A percentile compares a stretch with the other conserved stretches of the same genome.
Conservation (phyloP, 1,140 invertebrate species). For the Ceratina calcarata region DNA sequence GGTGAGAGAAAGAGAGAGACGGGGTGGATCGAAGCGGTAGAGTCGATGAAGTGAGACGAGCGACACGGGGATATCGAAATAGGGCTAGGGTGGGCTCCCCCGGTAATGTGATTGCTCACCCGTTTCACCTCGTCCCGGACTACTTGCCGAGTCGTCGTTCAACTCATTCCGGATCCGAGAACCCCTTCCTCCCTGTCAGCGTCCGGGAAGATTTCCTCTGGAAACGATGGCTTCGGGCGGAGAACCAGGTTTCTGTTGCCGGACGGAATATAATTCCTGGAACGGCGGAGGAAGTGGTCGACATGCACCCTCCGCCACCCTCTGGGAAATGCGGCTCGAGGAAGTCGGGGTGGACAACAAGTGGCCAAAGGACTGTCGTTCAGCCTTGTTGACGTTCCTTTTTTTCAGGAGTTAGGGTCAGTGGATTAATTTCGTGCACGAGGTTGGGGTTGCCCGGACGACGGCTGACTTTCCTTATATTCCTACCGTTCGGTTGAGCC, state of each 20-base stretch:
- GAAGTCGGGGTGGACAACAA: conserved; percentile 47
- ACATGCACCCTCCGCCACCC: conserved; percentile 34
- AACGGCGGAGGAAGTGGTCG: conserved; percentile 42
- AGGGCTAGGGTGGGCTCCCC: conserved; percentile 68
- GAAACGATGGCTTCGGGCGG: conserved; percentile 53
- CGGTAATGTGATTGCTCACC: conserved; percentile 73
- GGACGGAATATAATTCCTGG: conserved; percentile 64
- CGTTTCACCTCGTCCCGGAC: conserved; percentile 70
- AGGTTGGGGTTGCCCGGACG: not conserved
- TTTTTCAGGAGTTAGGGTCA: conserved; percentile 4
- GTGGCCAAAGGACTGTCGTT: conserved; percentile 39
- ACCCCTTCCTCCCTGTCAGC: conserved; percentile 60
- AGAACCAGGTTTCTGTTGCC: conserved; percentile 55
- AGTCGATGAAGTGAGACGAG: conserved; percentile 53
- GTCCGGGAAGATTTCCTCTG: conserved; percentile 65
- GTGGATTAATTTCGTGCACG: conserved; percentile 29
- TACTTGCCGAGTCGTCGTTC: conserved; percentile 57
- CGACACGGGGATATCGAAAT: conserved; percentile 68
- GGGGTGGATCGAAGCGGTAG: conserved; percentile 51
- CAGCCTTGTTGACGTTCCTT: conserved; percentile 25
- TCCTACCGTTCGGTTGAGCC: not conserved
- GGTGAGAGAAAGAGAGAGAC: not conserved
- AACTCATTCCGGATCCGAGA: conserved; percentile 59
- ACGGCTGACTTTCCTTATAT: not conserved
- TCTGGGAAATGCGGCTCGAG: conserved; percentile 37